Percentiles rank a stretch among this genome's conserved stretches.
Conservation (phyloP, 1,140 invertebrate species). For the Ceratitis capitata region DNA sequence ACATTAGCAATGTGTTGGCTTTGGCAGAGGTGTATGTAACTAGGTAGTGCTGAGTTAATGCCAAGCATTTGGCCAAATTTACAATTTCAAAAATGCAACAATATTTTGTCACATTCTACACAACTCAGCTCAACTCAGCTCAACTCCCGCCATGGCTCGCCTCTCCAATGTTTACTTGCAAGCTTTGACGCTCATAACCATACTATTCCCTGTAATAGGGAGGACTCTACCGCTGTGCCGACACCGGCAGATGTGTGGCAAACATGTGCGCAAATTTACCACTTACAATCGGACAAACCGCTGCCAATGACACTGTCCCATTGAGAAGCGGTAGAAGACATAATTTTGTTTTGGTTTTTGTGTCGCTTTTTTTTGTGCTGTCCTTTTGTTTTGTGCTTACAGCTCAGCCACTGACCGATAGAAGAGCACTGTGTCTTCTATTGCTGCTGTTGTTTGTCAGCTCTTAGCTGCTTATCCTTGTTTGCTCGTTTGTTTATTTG, state of each 20-base stretch:
- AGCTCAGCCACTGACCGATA: not conserved
- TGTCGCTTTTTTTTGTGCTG: not conserved
- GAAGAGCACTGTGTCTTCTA: not conserved
- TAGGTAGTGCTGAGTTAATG: not conserved
- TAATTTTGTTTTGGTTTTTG: not conserved
- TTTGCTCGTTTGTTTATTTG: slow-evolving; percentile 28
- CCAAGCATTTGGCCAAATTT: not conserved
- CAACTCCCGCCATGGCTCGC: not conserved
- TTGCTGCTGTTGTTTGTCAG: slow-evolving; percentile 4
- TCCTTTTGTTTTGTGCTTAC: no score
- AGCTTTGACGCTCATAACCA: slow-evolving; percentile 13
- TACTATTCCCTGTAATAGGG: not conserved
- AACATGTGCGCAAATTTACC: not conserved
- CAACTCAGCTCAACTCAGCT: not conserved
- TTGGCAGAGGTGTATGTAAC: not conserved
- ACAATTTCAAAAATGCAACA: not conserved
- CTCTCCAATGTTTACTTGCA: not conserved
- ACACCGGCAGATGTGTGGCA: not conserved
- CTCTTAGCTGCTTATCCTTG: slow-evolving; percentile 10
- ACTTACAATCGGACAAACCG: not conserved
- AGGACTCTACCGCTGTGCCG: no score
- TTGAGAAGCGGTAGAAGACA: not conserved
- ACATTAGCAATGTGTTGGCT: not conserved
- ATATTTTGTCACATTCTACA: no score
- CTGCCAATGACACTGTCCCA: slow-evolving; percentile 1